phyloP scores from a whole-genome alignment of 1,140 invertebrate genomes.

The Drosophila nannoptera region DNA sequence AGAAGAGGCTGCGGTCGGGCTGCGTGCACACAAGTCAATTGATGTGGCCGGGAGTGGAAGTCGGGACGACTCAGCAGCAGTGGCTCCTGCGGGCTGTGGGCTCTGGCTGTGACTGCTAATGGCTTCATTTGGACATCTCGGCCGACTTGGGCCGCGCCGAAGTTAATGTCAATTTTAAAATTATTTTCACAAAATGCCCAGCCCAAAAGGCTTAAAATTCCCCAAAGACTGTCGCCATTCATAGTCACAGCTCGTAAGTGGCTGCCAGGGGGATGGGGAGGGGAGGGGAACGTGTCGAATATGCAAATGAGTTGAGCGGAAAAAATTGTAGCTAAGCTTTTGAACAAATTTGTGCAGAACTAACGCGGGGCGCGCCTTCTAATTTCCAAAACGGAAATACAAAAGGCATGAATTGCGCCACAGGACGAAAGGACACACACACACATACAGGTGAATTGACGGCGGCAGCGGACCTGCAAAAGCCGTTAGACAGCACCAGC shows the following conservation, averaged over 20 bases:
- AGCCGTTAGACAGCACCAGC: slow-evolving; percentile 42
- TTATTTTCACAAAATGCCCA: slow-evolving; percentile 21
- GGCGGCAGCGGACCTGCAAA: slow-evolving; percentile 7
- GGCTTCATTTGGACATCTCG: slow-evolving; percentile 41
- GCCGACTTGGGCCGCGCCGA: neutral
- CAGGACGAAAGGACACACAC: slow-evolving; percentile 6
- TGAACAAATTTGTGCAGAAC: slow-evolving; percentile 67
- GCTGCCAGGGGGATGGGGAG: neutral
- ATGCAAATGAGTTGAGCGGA: slow-evolving; percentile 64
- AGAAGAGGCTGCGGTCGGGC: slow-evolving; percentile 14
- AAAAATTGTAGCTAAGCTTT: slow-evolving; percentile 59
- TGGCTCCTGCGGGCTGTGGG: neutral
- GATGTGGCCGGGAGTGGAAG: neutral
- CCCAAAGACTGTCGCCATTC: slow-evolving; percentile 9
- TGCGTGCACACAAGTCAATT: slow-evolving; percentile 25
- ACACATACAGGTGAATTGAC: slow-evolving; percentile 19
- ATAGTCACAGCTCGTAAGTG: slow-evolving; percentile 27
- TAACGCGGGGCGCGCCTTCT: slow-evolving; percentile 41
- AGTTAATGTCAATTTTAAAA: slow-evolving; percentile 46
- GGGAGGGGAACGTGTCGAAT: slow-evolving; percentile 56
- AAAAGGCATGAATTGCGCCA: slow-evolving; percentile 60
- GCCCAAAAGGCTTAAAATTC: slow-evolving; percentile 37
- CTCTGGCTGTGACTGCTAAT: slow-evolving; percentile 37
- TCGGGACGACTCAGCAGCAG: no score
- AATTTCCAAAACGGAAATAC: slow-evolving; percentile 75